Base-by-base conservation (phyloP, 2,888 invertebrate species). In the Parasteatoda lunata region DNA sequence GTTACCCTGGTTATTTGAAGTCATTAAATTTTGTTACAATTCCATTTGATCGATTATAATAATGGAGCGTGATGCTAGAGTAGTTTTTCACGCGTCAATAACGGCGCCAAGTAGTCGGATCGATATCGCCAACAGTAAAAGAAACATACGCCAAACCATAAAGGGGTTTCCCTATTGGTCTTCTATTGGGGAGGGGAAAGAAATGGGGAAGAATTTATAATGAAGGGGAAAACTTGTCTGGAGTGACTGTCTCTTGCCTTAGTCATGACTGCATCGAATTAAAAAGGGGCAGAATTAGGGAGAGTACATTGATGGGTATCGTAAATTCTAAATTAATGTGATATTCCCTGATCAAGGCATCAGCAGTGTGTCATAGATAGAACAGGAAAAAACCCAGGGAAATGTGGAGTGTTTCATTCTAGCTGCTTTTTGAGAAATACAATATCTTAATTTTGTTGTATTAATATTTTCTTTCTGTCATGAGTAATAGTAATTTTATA, bases 1-100 rank as follows among this genome's bases (percentile, higher is more conserved):
- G 79, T 77, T 65, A 71, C 80, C 85, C 80, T 64, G 80, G 85
- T 86, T 86, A 86, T 86, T 45, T 64, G 71, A 77, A 86, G n/a
- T 77, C 85, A 81, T 86, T 30, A 80, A 80, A 86, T 86, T 86
- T 79, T 77, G 85, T 71, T 86, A 70, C 71, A 81, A 71, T 52
- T 54, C 47, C 30, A 77, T 72, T 77, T 66, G 80, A 79, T 86
- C 85, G 85, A 86, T 86, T 71, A 51, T 49, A 47, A n/a, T 30
- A n/a, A 59, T 65, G 69, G 65, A 45, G 68, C 70, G n/a, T 54
- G 77, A 72, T 66, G 47, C 64, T 51, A 65, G 30, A 79, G 64
- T 51, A 54, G 52, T 64, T 49, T 48, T 78, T 79, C 80, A 80
- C 75, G 85, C 80, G 76, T 76, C 77, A 77, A 77, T 71, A 72